phyloP scores from a whole-genome alignment of 35 echinoderm and acorn worm species.

The Apostichopus californicus region DNA sequence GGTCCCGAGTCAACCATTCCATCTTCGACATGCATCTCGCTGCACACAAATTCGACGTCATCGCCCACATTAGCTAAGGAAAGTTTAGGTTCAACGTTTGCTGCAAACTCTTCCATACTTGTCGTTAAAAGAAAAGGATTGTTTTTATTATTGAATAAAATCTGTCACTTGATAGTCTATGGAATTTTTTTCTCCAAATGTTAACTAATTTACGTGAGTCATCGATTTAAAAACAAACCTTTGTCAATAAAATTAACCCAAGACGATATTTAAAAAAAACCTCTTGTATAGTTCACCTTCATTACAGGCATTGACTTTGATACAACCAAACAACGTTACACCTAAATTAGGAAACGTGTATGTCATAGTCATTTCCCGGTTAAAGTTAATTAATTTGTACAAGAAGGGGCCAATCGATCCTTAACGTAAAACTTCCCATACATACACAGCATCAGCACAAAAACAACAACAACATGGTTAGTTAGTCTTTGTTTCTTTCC shows the following conservation, averaged over 20 bases:
- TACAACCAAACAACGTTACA: background rate
- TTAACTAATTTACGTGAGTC: too few species aligned
- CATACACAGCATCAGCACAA: background rate
- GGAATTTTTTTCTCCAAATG: too few species aligned
- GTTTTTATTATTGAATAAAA: too few species aligned
- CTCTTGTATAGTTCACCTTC: too few species aligned
- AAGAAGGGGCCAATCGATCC: background rate
- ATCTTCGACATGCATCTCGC: background rate
- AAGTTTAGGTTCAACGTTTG: conserved; percentile 10
- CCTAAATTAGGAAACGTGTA: background rate
- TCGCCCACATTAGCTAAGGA: background rate
- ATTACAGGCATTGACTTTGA: too few species aligned
- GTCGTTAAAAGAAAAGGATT: background rate
- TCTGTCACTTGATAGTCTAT: too few species aligned
- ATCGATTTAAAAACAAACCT: too few species aligned
- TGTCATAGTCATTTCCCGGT: background rate
- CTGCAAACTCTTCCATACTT: conserved; percentile 5
- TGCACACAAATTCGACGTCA: conserved; percentile 24
- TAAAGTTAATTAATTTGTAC: background rate
- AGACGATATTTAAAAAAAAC: too few species aligned
- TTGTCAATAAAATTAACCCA: too few species aligned
- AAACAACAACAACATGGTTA: background rate
- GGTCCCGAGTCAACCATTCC: background rate
- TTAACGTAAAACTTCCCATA: background rate
- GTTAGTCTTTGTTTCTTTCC: too few species aligned